Conservation (phyloP, 2,797 vertebrate species). For the Esox lucius region DNA sequence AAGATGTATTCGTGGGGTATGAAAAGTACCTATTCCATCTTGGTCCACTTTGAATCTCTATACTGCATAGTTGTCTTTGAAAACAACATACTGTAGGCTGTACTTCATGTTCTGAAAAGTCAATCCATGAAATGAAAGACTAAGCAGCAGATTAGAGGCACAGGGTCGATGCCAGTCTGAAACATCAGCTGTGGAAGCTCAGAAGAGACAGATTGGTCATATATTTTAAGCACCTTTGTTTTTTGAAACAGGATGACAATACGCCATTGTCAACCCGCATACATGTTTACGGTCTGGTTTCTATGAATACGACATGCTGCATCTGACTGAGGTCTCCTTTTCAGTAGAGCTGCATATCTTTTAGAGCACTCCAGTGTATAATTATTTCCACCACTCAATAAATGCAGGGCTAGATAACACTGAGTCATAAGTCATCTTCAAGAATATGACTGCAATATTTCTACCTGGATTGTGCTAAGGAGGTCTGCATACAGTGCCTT, state of each 20-base stretch:
- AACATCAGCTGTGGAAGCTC: slow-evolving; percentile 35
- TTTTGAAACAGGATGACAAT: slow-evolving; percentile 55
- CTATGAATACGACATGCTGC: slow-evolving; percentile 41
- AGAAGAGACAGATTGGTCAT: slow-evolving; percentile 48
- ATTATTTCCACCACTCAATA: neutral
- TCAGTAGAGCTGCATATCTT: neutral
- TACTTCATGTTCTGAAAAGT: slow-evolving; percentile 58
- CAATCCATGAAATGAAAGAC: slow-evolving; percentile 61
- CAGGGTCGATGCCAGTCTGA: slow-evolving; percentile 51
- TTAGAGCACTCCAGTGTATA: neutral
- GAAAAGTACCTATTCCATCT: slow-evolving; percentile 26
- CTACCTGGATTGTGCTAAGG: neutral
- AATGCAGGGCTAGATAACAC: neutral
- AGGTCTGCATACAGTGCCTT: neutral
- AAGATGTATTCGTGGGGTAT: slow-evolving; percentile 55
- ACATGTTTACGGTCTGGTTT: slow-evolving; percentile 51
- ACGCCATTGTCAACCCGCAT: slow-evolving; percentile 53
- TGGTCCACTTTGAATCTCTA: slow-evolving; percentile 59
- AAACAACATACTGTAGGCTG: too few relatives aligned
- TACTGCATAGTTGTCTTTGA: slow-evolving; percentile 54
- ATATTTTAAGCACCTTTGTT: slow-evolving; percentile 38
- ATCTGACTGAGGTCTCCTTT: neutral
- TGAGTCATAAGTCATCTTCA: neutral
- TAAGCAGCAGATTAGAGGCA: slow-evolving; percentile 52
- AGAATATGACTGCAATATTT: neutral